phyloP scores from a whole-genome alignment of 2,888 invertebrate species.

The Eupithecia centaureata region DNA sequence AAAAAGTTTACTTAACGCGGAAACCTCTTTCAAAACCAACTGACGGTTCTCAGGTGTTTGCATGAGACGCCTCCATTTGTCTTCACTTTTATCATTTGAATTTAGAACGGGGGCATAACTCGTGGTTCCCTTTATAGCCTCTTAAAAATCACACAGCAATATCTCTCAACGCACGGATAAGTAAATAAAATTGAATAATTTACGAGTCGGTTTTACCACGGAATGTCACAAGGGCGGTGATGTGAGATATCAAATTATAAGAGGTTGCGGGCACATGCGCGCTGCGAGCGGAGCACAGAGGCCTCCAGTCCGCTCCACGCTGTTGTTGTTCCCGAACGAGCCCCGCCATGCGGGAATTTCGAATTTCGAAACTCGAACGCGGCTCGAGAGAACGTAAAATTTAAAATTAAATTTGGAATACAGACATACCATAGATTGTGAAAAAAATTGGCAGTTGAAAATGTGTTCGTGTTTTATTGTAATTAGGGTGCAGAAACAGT shows the following conservation, averaged over 20 bases:
- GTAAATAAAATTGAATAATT: slow-evolving; percentile 80
- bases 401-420: slow-evolving; percentile 41
- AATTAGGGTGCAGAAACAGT: slow-evolving; percentile 30
- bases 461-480: slow-evolving; percentile 46
- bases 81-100: slow-evolving; percentile 16
- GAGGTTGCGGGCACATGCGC: slow-evolving; percentile 76
- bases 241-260: slow-evolving; percentile 81
- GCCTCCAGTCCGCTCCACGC: slow-evolving; percentile 73
- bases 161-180: slow-evolving; percentile 64
- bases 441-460: slow-evolving; percentile 25
- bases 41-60: slow-evolving; percentile 9
- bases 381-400: slow-evolving; percentile 51
- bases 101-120: slow-evolving; percentile 16
- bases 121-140: slow-evolving; percentile 30
- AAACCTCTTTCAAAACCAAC: slow-evolving; percentile 14
- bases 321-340: slow-evolving; percentile 64
- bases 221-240: slow-evolving; percentile 78
- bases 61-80: slow-evolving; percentile 11
- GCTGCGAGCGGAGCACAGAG: slow-evolving; percentile 49
- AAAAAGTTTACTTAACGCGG: neutral
- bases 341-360: slow-evolving; percentile 59
- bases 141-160: slow-evolving; percentile 59
- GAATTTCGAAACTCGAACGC: slow-evolving; percentile 62
- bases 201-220: slow-evolving; percentile 76
- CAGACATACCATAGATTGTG: slow-evolving; percentile 34